Percentiles rank a stretch among this genome's conserved stretches.
Conservation (phyloP, 1,140 invertebrate genomes). For the Aplysia californica region DNA sequence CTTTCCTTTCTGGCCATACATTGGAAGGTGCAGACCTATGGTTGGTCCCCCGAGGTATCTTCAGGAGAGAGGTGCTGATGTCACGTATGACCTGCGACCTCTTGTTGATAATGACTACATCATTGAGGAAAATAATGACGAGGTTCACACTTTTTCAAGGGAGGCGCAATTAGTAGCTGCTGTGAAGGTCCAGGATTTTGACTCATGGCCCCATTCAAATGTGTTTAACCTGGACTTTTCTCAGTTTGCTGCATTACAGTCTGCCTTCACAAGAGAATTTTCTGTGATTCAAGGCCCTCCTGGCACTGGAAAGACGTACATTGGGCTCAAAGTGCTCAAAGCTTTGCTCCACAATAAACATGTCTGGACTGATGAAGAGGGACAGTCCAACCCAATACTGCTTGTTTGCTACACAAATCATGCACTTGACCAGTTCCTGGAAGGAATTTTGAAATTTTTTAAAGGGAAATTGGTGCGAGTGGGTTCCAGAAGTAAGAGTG, state of each 20-base stretch:
- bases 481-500: conserved; percentile 77
- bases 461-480: conserved; percentile 74
- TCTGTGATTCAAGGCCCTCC: conserved; percentile 78
- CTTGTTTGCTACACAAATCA: conserved; percentile 89
- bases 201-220: conserved; percentile 51
- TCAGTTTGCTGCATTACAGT: conserved; percentile 67
- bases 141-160: background rate
- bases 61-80: background rate
- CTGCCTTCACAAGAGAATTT: conserved; percentile 68
- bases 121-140: conserved; percentile 29
- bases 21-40: conserved; percentile 47
- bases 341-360: conserved; percentile 58
- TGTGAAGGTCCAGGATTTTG: conserved; percentile 25
- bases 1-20: conserved; percentile 64
- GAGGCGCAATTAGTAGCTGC: conserved; percentile 23
- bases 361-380: conserved; percentile 43
- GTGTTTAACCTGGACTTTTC: conserved; percentile 64
- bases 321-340: conserved; percentile 65
- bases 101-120: conserved; percentile 38
- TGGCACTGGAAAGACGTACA: conserved; percentile 63
- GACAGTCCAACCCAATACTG: conserved; percentile 73
- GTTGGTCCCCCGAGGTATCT: conserved; percentile 49
- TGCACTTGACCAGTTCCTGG: conserved; percentile 88
- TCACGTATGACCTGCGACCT: conserved; percentile 42
- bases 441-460: conserved; percentile 69